Evolutionary conservation across 1,140 invertebrate species (phyloP).

Genomic region (Drosophila nigromelanica): DNA sequence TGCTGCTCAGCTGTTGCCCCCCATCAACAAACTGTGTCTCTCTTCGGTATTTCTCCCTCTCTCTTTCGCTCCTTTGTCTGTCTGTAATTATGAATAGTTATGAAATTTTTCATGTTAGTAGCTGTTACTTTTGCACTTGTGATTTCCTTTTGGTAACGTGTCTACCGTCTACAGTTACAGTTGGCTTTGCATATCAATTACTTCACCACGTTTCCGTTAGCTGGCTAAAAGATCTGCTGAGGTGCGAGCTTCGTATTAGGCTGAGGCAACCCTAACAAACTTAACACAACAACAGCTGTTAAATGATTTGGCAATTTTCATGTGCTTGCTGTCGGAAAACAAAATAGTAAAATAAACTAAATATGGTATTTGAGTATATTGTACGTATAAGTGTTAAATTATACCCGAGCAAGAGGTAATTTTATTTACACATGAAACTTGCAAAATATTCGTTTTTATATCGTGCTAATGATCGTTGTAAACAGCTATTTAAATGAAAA

Average conservation of each 20-base stretch:
- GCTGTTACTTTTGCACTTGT: conserved; percentile 52
- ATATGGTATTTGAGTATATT: too few species aligned
- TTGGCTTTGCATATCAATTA: conserved; percentile 73
- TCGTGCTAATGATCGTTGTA: too few species aligned
- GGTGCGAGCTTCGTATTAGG: conserved; percentile 26
- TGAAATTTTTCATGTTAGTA: conserved; percentile 56
- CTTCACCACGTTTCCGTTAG: conserved; percentile 43
- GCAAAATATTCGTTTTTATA: too few species aligned
- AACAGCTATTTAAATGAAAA: too few species aligned
- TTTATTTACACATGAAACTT: background rate
- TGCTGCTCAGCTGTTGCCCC: conserved; percentile 40
- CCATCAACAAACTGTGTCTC: conserved; percentile 5
- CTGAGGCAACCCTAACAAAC: background rate
- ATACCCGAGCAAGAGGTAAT: background rate
- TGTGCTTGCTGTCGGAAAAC: background rate
- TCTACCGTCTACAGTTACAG: conserved; percentile 19
- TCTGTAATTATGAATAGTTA: conserved; percentile 63
- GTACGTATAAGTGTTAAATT: background rate
- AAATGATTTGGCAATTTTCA: conserved; percentile 30
- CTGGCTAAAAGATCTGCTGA: conserved; percentile 8
- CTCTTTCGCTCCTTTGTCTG: conserved; percentile 21
- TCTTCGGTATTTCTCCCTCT: conserved; percentile 15
- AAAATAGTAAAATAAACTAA: background rate
- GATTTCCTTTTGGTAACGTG: conserved; percentile 49
- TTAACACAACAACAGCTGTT: conserved; percentile 4